Base-by-base conservation (phyloP, 2,113 vertebrate species). In the Rhabdornis inornatus region DNA sequence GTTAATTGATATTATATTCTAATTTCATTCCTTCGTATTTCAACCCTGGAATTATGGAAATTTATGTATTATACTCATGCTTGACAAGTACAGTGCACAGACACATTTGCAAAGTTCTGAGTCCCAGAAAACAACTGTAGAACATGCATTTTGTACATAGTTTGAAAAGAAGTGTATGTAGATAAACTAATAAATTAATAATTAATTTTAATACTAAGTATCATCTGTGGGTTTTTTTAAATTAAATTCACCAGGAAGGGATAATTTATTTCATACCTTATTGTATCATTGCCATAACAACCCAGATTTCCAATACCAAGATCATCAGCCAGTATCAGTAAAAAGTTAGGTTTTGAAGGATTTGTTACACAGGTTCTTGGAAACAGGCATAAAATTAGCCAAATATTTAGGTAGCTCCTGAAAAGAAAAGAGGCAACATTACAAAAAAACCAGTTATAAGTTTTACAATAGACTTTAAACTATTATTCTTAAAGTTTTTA, bases 221-320 rank as follows among this genome's bases (percentile, higher is more conserved):
- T 53, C 7, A 80, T 42, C 33, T 39, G 12, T 33, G 3, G 1
- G 7, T 11, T 64, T 83, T 87, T 68, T 61, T 4, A 11, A 91
- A 24, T 50, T 7, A 63, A 65, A 33, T 59, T 49, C n/a, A 65
- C 9, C 11, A 45, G 30, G 6, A 88, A 57, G 8, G 4, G 10
- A 40, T 45, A 70, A 59, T 33, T 77, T 65, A 33, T 70, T 86
- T 70, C 83, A 49, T 95, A 98, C 98, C 98, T 99, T 87, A 99
- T 96, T 35, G 98, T 99, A 66, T 98, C 80, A 42, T 99, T 99
- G 28, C 99, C 98, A 42, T 98, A 99, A 85, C 98, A 99, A 16
- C 99, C 98, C 21, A 99, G 27, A 72, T 99, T 99, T 45, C 98
- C 98, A 25, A 99, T 98, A 30, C 99, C 99, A 69, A 99, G 95